Evolutionary conservation across 2,888 invertebrate genomes (phyloP).

Genomic region (Acanthopleura granulata): DNA sequence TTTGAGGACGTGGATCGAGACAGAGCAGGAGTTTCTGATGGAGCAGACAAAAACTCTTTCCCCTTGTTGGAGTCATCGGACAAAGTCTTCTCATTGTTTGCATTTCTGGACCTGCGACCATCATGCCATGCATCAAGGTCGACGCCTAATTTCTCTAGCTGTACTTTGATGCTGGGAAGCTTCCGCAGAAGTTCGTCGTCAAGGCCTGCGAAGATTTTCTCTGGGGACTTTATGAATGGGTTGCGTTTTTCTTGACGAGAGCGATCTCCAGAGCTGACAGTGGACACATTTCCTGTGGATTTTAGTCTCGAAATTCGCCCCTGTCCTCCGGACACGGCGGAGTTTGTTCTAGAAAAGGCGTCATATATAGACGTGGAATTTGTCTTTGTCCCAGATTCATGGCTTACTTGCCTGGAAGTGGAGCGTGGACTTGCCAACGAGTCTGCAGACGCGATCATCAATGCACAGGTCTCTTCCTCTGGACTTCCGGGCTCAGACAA

Average conservation of each 20-base stretch:
- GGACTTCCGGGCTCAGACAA: neutral
- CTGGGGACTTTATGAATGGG: neutral
- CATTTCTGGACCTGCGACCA: neutral
- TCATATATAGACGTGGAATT: neutral
- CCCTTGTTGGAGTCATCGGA: neutral
- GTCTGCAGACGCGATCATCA: neutral
- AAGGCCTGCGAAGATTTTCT: neutral
- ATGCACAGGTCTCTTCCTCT: neutral
- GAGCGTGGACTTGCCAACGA: neutral
- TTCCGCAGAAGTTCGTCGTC: conserved; percentile 3
- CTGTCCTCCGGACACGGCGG: too few relatives aligned
- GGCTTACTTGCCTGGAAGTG: neutral
- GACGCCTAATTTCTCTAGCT: neutral
- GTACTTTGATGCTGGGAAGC: conserved; percentile 9
- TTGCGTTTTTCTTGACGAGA: neutral
- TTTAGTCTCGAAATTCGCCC: neutral
- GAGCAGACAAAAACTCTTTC: neutral
- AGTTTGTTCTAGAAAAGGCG: neutral
- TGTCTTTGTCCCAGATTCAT: neutral
- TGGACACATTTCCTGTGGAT: neutral
- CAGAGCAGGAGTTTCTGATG: neutral
- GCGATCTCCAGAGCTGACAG: neutral
- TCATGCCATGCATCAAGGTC: neutral
- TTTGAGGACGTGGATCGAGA: neutral
- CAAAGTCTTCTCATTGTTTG: neutral